Evolutionary conservation across 2,797 vertebrate genomes (phyloP).

Genomic region (Lindbergichthys nudifrons): DNA sequence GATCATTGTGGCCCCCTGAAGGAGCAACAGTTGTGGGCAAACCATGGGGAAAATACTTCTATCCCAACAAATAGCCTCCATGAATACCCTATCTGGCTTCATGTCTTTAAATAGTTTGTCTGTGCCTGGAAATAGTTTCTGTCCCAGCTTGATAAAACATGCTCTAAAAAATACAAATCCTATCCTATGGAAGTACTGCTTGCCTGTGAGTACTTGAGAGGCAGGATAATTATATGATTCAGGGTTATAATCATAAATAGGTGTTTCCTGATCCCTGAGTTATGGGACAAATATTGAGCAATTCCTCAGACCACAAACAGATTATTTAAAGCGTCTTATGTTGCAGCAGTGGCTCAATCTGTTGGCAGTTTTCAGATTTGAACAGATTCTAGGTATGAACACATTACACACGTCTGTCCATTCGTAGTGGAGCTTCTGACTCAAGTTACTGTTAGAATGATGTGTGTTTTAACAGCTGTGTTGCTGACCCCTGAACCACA

Average conservation of each 20-base stretch:
- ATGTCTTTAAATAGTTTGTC: constrained; percentile 48
- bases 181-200: no score
- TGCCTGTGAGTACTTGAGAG: background rate
- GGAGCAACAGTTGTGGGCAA: constrained; percentile 21
- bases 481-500: background rate
- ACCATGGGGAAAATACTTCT: constrained; percentile 17
- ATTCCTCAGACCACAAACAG: constrained; percentile 40
- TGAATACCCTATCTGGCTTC: constrained; percentile 11
- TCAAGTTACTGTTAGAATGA: background rate
- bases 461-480: background rate
- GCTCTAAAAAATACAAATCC: background rate
- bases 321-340: constrained; percentile 64
- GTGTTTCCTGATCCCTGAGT: constrained; percentile 21
- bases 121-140: constrained; percentile 5
- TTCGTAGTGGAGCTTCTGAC: background rate
- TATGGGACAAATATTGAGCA: constrained; percentile 40
- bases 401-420: background rate
- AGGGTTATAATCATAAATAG: constrained; percentile 6
- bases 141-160: background rate
- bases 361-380: constrained; percentile 14
- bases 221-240: background rate
- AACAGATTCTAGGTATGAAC: background rate
- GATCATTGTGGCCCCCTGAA: constrained; percentile 32
- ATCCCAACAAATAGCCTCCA: constrained; percentile 37
- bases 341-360: constrained; percentile 13